Conservation (phyloP, 2,888 invertebrate genomes). For the Nomada ruficornis region DNA sequence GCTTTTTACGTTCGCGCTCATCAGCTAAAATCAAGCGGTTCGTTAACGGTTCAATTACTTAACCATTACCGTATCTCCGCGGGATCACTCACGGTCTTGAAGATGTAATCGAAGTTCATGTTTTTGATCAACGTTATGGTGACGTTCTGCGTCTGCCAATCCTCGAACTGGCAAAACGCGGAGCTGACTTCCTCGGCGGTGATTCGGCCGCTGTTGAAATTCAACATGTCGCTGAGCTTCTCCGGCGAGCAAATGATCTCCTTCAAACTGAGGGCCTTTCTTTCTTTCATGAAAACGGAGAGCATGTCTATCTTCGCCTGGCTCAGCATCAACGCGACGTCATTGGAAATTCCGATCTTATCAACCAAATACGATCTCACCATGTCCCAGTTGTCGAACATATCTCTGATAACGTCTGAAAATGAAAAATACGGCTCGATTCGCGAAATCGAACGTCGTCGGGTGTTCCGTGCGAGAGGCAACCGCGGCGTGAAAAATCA, state of each 20-base stretch:
- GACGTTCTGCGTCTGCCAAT: slow-evolving; percentile 83
- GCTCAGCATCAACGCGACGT: slow-evolving; percentile 72
- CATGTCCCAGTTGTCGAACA: slow-evolving; percentile 81
- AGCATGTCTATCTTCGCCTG: slow-evolving; percentile 79
- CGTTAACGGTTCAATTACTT: neutral
- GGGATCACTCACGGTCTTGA: slow-evolving; percentile 73
- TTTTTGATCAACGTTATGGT: slow-evolving; percentile 84
- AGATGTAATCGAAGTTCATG: slow-evolving; percentile 83
- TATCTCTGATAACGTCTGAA: slow-evolving; percentile 77
- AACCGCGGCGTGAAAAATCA: slow-evolving; percentile 36
- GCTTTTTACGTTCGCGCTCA: slow-evolving; percentile 84
- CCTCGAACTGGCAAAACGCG: slow-evolving; percentile 85
- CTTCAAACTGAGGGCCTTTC: slow-evolving; percentile 74
- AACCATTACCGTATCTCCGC: neutral
- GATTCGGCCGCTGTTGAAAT: slow-evolving; percentile 69
- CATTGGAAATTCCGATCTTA: slow-evolving; percentile 72
- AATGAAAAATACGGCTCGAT: slow-evolving; percentile 12
- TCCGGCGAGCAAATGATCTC: slow-evolving; percentile 79
- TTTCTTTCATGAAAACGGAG: slow-evolving; percentile 78
- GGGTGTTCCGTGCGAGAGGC: neutral
- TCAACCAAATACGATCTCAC: slow-evolving; percentile 75
- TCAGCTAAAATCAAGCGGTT: slow-evolving; percentile 80
- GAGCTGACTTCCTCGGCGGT: slow-evolving; percentile 81
- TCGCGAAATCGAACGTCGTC: neutral
- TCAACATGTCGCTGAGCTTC: slow-evolving; percentile 77